These are phyloP conservation scores for Aramus guarauna DNA, from an alignment of 2,113 vertebrate genomes.

Conservation along the genomic window DNA sequence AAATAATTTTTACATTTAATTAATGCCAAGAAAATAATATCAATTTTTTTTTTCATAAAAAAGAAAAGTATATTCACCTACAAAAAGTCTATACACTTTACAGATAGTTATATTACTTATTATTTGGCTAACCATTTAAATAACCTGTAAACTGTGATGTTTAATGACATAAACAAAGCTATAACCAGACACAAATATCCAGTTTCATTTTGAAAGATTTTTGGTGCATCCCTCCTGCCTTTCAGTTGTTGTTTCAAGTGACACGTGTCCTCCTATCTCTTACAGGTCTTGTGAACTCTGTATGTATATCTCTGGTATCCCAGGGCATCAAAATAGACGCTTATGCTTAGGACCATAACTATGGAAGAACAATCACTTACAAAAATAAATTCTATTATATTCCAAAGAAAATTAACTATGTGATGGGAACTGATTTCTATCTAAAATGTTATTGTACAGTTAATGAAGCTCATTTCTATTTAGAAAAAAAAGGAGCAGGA, in stretches of 20 bases:
- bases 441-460: not conserved
- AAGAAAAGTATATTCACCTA: not conserved
- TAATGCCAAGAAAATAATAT: not conserved
- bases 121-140: not conserved
- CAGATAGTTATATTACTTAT: not conserved
- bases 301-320: not conserved
- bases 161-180: not conserved
- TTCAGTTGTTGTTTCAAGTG: not conserved
- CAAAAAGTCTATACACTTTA: not conserved
- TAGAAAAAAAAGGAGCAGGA: not conserved
- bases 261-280: not conserved
- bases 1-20: not conserved
- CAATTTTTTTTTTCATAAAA: not conserved
- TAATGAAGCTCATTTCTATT: not conserved
- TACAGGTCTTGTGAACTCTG: not conserved
- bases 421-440: not conserved
- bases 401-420: not conserved
- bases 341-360: not conserved
- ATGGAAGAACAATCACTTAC: not conserved
- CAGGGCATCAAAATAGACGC: not conserved
- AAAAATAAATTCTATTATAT: not conserved
- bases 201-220: not conserved
- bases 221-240: not conserved
- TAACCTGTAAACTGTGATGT: not conserved
- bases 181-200: not conserved